Evolutionary conservation across 2,797 vertebrate species (phyloP).

Genomic region (Rhyacichthys aspro): DNA sequence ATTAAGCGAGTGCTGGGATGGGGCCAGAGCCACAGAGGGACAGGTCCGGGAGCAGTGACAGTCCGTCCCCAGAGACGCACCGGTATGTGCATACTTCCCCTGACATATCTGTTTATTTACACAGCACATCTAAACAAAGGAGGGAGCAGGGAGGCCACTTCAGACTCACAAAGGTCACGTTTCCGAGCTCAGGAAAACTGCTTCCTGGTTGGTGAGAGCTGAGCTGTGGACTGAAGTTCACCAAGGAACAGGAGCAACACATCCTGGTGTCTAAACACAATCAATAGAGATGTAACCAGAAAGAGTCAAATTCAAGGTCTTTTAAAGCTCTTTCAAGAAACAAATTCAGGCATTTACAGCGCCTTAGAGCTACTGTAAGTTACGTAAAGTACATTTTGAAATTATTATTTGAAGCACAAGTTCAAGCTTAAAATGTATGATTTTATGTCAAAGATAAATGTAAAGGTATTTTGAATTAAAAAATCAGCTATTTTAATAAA

Average conservation of each 20-base stretch:
- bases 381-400: too few relatives aligned
- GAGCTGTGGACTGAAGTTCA: conserved; percentile 28
- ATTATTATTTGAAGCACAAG: too few relatives aligned
- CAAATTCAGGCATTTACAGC: too few relatives aligned
- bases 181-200: conserved; percentile 84
- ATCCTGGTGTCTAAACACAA: conserved; percentile 18
- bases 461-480: too few relatives aligned
- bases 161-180: conserved; percentile 77
- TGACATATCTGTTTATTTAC: conserved; percentile 81
- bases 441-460: too few relatives aligned
- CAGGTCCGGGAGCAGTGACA: conserved; percentile 40
- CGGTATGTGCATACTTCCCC: conserved; percentile 70
- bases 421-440: too few relatives aligned
- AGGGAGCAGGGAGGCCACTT: conserved; percentile 73
- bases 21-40: conserved; percentile 22
- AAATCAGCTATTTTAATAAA: too few relatives aligned
- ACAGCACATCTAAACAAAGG: conserved; percentile 81
- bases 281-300: neutral
- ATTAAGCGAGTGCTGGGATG: conserved; percentile 5
- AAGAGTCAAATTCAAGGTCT: neutral
- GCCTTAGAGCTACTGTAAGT: too few relatives aligned
- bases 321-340: too few relatives aligned
- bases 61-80: conserved; percentile 24
- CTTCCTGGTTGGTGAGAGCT: conserved; percentile 67
- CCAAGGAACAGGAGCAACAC: conserved; percentile 30